These are phyloP conservation scores for Mylabris phalerata DNA, from an alignment of 1,140 invertebrate species.

Conservation along the genomic window DNA sequence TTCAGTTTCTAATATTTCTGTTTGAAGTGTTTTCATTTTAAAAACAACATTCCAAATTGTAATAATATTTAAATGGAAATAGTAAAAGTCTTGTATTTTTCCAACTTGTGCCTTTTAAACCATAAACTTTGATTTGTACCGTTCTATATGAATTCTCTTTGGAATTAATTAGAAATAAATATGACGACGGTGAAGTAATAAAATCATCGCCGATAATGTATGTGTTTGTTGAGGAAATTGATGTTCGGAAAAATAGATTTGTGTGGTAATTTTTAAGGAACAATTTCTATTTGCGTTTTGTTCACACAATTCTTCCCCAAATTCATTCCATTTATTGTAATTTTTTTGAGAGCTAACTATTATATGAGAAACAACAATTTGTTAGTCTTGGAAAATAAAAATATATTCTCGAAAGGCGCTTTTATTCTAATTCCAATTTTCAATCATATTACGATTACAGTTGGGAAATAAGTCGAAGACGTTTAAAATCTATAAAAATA, in stretches of 20 bases:
- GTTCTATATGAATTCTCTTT: conserved; percentile 24
- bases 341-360: not conserved
- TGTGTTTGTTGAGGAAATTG: conserved; percentile 31
- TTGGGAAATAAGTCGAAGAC: too few species aligned
- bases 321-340: too few species aligned
- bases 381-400: not conserved
- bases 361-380: not conserved
- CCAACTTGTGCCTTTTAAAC: conserved; percentile 33
- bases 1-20: too few species aligned
- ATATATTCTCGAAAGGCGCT: not conserved
- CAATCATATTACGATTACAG: too few species aligned
- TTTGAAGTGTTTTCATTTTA: too few species aligned
- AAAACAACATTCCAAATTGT: too few species aligned
- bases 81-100: conserved; percentile 26
- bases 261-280: conserved; percentile 19
- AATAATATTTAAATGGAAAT: not conserved
- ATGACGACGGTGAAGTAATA: too few species aligned
- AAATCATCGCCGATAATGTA: conserved; percentile 20
- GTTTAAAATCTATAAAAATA: too few species aligned
- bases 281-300: too few species aligned
- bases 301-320: too few species aligned
- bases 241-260: conserved; percentile 32
- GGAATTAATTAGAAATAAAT: too few species aligned
- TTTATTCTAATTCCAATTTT: too few species aligned
- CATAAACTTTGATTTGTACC: conserved; percentile 29